Evolutionary conservation across 2,113 vertebrate genomes (phyloP).

Genomic region (Ploceus nigricollis): DNA sequence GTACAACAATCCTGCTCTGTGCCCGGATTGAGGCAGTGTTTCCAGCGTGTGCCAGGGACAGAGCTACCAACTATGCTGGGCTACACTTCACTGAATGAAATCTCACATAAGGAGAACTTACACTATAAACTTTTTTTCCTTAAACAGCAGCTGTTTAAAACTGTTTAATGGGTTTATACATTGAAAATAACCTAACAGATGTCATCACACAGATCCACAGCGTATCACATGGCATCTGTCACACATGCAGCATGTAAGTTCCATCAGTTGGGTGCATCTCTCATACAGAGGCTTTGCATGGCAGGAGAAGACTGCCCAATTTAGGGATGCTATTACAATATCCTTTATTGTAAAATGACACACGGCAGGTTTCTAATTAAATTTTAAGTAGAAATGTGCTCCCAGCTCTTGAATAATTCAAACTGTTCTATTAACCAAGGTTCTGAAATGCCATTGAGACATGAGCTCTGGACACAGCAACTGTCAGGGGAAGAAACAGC

Average conservation of each 20-base stretch:
- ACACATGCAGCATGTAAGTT: not conserved
- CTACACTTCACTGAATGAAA: not conserved
- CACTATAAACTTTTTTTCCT: not conserved
- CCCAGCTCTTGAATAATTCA: conserved; percentile 66
- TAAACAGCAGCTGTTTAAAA: conserved; percentile 41
- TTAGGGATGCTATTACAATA: conserved; percentile 54
- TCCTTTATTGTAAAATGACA: conserved; percentile 62
- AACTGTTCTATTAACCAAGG: conserved; percentile 45
- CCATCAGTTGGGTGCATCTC: not conserved
- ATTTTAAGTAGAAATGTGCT: conserved; percentile 64
- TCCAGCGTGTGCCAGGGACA: not conserved
- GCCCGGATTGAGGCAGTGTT: not conserved
- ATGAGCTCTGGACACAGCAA: not conserved
- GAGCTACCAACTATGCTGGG: not conserved
- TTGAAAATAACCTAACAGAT: conserved; percentile 46
- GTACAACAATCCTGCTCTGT: not conserved
- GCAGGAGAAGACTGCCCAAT: not conserved
- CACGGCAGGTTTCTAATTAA: conserved; percentile 63
- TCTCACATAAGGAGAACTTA: not conserved
- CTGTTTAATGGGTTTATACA: not conserved
- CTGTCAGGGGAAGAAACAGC: not conserved
- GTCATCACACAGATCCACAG: conserved; percentile 2
- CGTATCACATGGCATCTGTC: conserved; percentile 11
- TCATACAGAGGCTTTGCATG: not conserved
- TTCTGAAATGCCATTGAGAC: conserved; percentile 36